phyloP scores from a whole-genome alignment of 2,113 vertebrate species.

The Hydrolagus affinis region DNA sequence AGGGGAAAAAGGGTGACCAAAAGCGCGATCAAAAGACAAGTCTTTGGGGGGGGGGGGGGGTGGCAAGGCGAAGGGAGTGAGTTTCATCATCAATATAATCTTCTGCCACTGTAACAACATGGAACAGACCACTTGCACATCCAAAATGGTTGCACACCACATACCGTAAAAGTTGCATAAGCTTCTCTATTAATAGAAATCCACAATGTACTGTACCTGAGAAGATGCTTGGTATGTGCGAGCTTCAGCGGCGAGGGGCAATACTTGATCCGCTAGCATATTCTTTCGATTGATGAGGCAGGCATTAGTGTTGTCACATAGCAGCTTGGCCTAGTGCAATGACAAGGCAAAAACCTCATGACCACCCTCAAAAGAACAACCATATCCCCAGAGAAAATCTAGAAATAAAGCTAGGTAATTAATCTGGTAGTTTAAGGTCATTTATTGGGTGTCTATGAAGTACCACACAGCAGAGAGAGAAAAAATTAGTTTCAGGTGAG shows the following conservation, averaged over 20 bases:
- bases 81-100: neutral
- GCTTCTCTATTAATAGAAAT: neutral
- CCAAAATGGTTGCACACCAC: neutral
- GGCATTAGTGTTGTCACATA: constrained; percentile 56
- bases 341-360: constrained; percentile 21
- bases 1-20: too few species aligned
- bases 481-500: neutral
- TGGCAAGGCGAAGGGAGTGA: too few species aligned
- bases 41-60: too few species aligned
- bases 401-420: neutral
- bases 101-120: neutral
- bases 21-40: too few species aligned
- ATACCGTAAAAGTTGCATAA: neutral
- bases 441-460: neutral
- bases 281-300: constrained; percentile 46
- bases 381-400: neutral
- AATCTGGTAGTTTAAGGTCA: neutral
- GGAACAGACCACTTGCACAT: neutral
- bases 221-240: constrained; percentile 36
- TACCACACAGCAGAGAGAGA: neutral
- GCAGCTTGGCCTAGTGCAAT: constrained; percentile 56
- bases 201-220: constrained; percentile 46
- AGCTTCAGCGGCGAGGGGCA: constrained; percentile 35
- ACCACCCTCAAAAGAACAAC: too few species aligned
- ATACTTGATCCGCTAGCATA: constrained; percentile 44